Conservation (phyloP, 1,140 invertebrate genomes). For the Leptonema lineaticorne region DNA sequence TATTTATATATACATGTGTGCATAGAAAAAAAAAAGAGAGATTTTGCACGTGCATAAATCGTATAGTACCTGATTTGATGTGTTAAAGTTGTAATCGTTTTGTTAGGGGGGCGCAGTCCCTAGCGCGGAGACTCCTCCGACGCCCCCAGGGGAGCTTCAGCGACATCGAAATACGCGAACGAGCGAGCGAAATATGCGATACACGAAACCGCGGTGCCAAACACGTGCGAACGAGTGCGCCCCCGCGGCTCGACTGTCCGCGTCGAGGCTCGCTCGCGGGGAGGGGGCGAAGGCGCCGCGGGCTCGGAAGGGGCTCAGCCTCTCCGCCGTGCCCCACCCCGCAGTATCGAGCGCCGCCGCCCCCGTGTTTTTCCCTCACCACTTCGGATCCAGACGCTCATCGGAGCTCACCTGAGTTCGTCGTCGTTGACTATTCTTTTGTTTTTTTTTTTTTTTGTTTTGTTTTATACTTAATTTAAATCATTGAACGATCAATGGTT, state of each 20-base stretch:
- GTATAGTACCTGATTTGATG: no score
- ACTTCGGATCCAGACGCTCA: neutral
- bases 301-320: neutral
- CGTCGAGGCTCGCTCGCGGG: neutral
- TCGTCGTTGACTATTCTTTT: neutral
- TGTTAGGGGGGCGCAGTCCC: neutral
- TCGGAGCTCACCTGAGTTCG: slow-evolving; percentile 2
- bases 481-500: neutral
- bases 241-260: slow-evolving; percentile 18
- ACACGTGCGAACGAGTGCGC: neutral
- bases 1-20: no score
- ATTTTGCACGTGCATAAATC: no score
- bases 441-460: neutral
- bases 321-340: neutral
- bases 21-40: no score
- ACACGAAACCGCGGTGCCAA: neutral
- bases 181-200: no score
- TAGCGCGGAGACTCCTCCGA: neutral
- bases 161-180: no score
- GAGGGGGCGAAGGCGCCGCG: neutral
- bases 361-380: neutral
- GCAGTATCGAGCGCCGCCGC: slow-evolving; percentile 7
- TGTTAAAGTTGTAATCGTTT: no score
- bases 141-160: no score
- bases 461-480: neutral